phyloP scores from a whole-genome alignment of 2,888 invertebrate genomes.

The Nomada goodeniana region DNA sequence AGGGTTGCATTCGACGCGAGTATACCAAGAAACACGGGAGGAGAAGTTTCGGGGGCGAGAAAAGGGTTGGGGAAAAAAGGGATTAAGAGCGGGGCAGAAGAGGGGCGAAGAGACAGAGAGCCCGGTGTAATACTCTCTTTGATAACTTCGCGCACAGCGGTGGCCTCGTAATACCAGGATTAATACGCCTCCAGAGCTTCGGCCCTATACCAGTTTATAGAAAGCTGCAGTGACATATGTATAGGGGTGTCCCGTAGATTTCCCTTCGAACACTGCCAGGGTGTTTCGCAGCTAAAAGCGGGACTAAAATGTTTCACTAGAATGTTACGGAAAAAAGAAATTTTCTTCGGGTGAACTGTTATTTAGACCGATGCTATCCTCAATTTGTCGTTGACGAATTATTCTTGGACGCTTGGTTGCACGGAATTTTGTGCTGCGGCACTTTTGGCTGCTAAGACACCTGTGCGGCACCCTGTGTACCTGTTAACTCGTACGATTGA shows the following conservation, averaged over 20 bases:
- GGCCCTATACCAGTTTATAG: constrained; percentile 76
- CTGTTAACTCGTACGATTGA: constrained; percentile 57
- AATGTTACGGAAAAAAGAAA: no score
- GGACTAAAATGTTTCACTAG: no score
- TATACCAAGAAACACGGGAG: neutral
- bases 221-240: constrained; percentile 64
- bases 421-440: no score
- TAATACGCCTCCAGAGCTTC: constrained; percentile 75
- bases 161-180: constrained; percentile 76
- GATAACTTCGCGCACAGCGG: constrained; percentile 61
- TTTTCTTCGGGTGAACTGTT: no score
- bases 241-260: no score
- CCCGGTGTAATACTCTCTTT: constrained; percentile 60
- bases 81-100: constrained; percentile 17
- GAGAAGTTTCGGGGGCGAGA: neutral
- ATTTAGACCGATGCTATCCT: no score
- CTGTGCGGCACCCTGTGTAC: neutral
- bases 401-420: no score
- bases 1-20: neutral
- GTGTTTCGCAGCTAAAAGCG: no score
- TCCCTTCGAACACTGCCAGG: no score
- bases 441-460: no score
- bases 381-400: no score
- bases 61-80: neutral
- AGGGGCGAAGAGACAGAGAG: constrained; percentile 28